Base-by-base conservation (phyloP, 2,888 invertebrate species). In the Eutolmus rufibarbis region DNA sequence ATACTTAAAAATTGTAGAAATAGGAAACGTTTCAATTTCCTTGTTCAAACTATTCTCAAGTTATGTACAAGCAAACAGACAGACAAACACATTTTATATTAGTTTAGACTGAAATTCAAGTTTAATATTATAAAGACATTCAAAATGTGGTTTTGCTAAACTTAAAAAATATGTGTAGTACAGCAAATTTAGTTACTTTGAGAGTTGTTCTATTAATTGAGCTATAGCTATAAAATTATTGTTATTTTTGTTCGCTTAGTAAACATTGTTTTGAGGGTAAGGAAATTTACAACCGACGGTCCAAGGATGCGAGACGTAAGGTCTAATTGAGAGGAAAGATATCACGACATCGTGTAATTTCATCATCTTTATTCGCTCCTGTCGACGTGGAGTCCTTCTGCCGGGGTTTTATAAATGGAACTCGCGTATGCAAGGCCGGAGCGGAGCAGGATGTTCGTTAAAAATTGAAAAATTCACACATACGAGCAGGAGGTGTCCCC, bases 391-490 rank as follows among this genome's bases (percentile, higher is more conserved):
- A 34, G 82, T 57, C 82, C 12, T n/a, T 14, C 37, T 37, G 34
- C 37, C 56, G 66, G 56, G 82, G 23, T 66, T 82, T 82, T 66
- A 82, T 82, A 82, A 82, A 66, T 57, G 56, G 51, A 31, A 79
- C 5, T 57, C 57, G 28, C 34, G 82, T 37, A 57, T 82, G 82
- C 40, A 82, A 66, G 66, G 28, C 9, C 19, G 82, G 23, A 82
- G 57, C 37, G 82, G 40, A 82, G 57, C 82, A 37, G 57, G 57
- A 34, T 57, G 23, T 66, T 66, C 37, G 66, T 82, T 66, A 82
- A 57, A 82, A 82, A 82, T 57, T 82, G 57, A 82, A 82, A 82
- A 51, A 57, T 66, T 14, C 46, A 74, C 74, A 85, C n/a, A 74
- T 46, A 74, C 85, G 43, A 23, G 12, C 31, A 31, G 46, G 16